Base-by-base conservation (phyloP, 2,888 invertebrate genomes). In the Sinopyrophorus schimmeli region DNA sequence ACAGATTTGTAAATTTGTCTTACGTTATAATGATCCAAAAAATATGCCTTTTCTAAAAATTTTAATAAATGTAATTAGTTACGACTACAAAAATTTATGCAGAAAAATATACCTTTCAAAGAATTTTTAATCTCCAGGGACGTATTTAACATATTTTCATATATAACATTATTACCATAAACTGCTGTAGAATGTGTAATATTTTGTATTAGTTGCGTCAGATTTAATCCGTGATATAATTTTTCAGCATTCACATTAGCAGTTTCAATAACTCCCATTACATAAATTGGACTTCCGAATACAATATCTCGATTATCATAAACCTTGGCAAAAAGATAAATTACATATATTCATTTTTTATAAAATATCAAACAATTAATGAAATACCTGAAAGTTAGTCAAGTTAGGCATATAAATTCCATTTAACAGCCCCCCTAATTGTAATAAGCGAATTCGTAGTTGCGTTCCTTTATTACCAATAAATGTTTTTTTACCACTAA, bases 401-500 rank as follows among this genome's bases (percentile, higher is more conserved):
- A 73, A 53, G 12, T 67, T 55, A 1, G 49, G 41, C 7, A 73
- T 47, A 47, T 68, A 55, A 3, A 69, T 59, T 20, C 58, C 63
- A 55, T 73, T 73, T 11, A 73, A 31, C 4, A 47, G 20, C 6
- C 67, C 67, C 47, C 63, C 66, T 11, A 70, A 30, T 57, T 52
- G 53, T 7, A 62, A 32, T 14, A n/a, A n/a, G n/a, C n/a, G n/a
- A n/a, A n/a, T n/a, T n/a, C n/a, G n/a, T n/a, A n/a, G n/a, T n/a
- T n/a, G n/a, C n/a, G n/a, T n/a, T n/a, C n/a, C n/a, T n/a, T n/a
- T n/a, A n/a, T n/a, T n/a, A n/a, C n/a, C n/a, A n/a, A n/a, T n/a
- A 55, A 74, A 71, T 5, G 26, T 57, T 62, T 75, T 77, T 30
- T 52, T 62, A 5, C 74, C 76, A 4, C 55, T 63, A 14, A 79